Percentiles rank a stretch among this genome's conserved stretches.
These are phyloP conservation scores for Chalcosyrphus nemorum DNA, from an alignment of 2,888 invertebrate genomes.

Conservation along the genomic window DNA sequence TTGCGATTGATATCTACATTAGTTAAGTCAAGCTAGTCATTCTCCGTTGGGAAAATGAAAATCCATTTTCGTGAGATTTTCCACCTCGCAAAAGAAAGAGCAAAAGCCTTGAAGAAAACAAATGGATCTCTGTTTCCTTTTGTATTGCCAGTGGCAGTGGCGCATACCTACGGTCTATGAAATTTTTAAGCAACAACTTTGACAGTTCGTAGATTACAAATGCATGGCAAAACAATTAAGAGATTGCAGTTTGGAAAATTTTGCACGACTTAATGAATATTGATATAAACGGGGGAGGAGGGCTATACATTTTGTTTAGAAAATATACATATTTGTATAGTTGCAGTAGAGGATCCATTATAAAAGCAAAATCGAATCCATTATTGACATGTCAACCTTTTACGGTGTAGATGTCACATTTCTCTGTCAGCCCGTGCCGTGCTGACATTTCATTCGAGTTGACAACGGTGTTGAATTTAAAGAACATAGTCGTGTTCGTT, in stretches of 20 bases:
- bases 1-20: slow-evolving; percentile 69
- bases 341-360: slow-evolving; percentile 24
- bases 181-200: slow-evolving; percentile 64
- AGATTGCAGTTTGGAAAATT: slow-evolving; percentile 58
- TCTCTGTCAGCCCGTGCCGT: slow-evolving; percentile 47
- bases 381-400: slow-evolving; percentile 59
- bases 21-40: slow-evolving; percentile 59
- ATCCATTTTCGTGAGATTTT: slow-evolving; percentile 65
- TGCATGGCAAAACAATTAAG: slow-evolving; percentile 69
- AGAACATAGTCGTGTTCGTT: slow-evolving; percentile 39
- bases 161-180: background rate
- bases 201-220: slow-evolving; percentile 67
- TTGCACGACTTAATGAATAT: slow-evolving; percentile 6
- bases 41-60: slow-evolving; percentile 50
- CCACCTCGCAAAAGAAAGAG: slow-evolving; percentile 10
- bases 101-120: slow-evolving; percentile 30
- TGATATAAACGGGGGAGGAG: background rate
- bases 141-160: background rate
- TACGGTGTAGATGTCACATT: slow-evolving; percentile 40
- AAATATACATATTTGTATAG: background rate
- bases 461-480: slow-evolving; percentile 69
- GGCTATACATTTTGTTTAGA: too few relatives aligned
- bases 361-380: slow-evolving; percentile 43
- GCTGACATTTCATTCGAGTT: slow-evolving; percentile 67
- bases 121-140: slow-evolving; percentile 50